These are phyloP conservation scores for Malurus alboscapulatus DNA, from an alignment of 2,113 vertebrate species.

Conservation along the genomic window DNA sequence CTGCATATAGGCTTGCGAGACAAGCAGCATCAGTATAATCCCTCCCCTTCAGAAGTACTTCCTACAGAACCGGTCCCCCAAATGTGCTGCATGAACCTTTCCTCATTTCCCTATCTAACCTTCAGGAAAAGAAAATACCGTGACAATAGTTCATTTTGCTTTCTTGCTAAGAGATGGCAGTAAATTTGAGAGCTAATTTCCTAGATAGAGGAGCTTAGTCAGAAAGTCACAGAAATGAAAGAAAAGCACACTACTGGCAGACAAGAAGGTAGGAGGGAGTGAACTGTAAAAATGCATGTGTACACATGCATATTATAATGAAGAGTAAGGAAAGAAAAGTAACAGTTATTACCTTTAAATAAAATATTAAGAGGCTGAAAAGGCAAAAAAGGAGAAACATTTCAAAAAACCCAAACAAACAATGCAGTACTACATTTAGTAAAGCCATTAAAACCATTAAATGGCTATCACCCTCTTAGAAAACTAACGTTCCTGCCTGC, in stretches of 20 bases:
- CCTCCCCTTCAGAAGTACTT: background rate
- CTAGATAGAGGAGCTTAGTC: background rate
- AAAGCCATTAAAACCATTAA: constrained; percentile 14
- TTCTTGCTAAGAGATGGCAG: background rate
- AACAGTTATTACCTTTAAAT: background rate
- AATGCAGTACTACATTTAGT: background rate
- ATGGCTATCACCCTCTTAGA: background rate
- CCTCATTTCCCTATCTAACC: background rate
- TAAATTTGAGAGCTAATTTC: background rate
- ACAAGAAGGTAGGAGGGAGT: background rate
- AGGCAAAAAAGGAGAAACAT: background rate
- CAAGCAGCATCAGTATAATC: background rate
- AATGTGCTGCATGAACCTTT: background rate
- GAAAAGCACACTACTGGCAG: background rate
- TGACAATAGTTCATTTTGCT: accelerated
- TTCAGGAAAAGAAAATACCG: background rate
- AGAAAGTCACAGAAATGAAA: background rate
- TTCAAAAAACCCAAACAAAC: background rate
- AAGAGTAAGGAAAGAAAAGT: background rate
- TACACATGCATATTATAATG: background rate
- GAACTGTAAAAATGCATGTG: background rate
- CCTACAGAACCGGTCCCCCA: background rate
- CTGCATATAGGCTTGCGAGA: background rate
- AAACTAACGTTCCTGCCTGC: constrained; percentile 4
- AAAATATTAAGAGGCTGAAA: background rate